phyloP scores from a whole-genome alignment of 2,113 vertebrate genomes.

The Bujurquina vittata region DNA sequence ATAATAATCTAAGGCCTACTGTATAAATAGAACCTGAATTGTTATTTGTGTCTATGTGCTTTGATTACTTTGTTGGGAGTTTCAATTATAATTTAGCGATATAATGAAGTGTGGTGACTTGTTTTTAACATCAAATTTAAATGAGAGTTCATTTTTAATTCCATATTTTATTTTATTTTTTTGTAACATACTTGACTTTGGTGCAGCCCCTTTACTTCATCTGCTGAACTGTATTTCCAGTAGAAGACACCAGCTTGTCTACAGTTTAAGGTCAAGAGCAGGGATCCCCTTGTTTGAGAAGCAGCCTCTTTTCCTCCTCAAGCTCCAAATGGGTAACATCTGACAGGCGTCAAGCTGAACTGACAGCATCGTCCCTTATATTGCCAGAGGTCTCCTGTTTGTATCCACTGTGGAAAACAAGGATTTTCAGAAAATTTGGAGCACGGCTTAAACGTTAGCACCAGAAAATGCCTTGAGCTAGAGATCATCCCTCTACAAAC shows the following conservation, averaged over 20 bases:
- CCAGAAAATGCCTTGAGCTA: slow-evolving; percentile 18
- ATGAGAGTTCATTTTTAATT: not conserved
- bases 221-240: not conserved
- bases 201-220: not conserved
- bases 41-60: not conserved
- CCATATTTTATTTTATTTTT: not conserved
- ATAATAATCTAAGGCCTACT: not conserved
- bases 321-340: slow-evolving; percentile 38
- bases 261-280: not conserved
- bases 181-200: not conserved
- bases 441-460: slow-evolving; percentile 24
- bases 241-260: not conserved
- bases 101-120: not conserved
- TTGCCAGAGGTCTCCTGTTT: slow-evolving; percentile 25
- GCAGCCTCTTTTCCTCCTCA: not conserved
- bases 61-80: not conserved
- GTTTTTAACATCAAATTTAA: not conserved
- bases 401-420: slow-evolving; percentile 40
- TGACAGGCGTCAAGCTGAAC: slow-evolving; percentile 40
- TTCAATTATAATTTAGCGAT: not conserved
- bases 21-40: not conserved
- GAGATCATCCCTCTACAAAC: slow-evolving; percentile 33
- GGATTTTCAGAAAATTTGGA: slow-evolving; percentile 28
- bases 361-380: slow-evolving; percentile 33
- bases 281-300: not conserved